Base-by-base conservation (phyloP, 2,113 vertebrate species). In the Clarias batrachus region DNA sequence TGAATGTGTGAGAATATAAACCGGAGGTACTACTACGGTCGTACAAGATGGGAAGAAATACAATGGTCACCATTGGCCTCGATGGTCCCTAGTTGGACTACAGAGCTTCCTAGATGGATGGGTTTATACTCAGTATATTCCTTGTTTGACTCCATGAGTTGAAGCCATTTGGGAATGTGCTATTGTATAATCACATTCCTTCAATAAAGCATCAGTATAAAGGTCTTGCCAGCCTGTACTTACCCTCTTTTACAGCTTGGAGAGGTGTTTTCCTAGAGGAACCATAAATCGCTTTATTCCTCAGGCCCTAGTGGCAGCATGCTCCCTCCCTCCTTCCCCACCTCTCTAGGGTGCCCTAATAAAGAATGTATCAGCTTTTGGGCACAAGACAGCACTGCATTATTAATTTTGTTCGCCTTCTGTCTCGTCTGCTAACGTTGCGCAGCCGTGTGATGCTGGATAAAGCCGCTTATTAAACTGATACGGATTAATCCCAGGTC, bases 381-480 rank as follows among this genome's bases (percentile, higher is more conserved):
- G 19, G 59, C 91, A 81, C 78, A 48, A 91, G 91, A 92, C 93
- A 92, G 80, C 60, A 90, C 91, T 84, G 68, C 8, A 88, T 94
- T 89, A 73, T 92, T 95, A 89, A 89, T 93, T 91, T 93, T 90
- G 88, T 62, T 0, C 91, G 60, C 91, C 88, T 68, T 0, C 4
- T 83, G 86, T 92, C 85, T 92, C 92, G 91, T 94, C 93, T 84
- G 92, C 88, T 87, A 90, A 90, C 91, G 60, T 93, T 92, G 92
- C 79, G 90, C 73, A 90, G 94, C 88, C 86, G 94, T 94, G 92
- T 93, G 94, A 90, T 92, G 92, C 92, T 90, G 95, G 95, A 94
- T 93, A 95, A 95, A 95, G 93, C 93, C 91, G 76, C 93, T 96
- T 94, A 94, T 95, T 95, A 95, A 93, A 94, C 94, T 91, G 70